phyloP scores from a whole-genome alignment of 1,140 invertebrate genomes.

The Sarcophaga peregrina region DNA sequence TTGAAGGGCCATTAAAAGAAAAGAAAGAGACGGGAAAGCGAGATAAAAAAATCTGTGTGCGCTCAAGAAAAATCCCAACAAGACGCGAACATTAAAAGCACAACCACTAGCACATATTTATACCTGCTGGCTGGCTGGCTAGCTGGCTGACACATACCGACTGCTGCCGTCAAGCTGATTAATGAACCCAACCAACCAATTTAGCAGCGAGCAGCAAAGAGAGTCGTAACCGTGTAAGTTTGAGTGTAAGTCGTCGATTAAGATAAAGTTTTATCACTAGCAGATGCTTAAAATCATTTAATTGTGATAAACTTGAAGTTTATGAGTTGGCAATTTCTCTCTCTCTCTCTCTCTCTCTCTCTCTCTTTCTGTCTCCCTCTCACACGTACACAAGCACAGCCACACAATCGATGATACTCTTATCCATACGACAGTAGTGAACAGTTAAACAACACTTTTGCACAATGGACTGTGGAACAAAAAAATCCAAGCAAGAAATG shows the following conservation, averaged over 20 bases:
- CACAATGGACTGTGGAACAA: neutral
- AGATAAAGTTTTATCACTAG: conserved; percentile 37
- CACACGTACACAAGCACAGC: neutral
- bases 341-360: neutral
- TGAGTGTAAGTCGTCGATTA: neutral
- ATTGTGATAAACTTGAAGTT: conserved; percentile 46
- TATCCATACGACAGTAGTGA: neutral
- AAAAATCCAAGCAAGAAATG: neutral
- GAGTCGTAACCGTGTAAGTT: neutral
- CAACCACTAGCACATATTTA: neutral
- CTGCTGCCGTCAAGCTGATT: neutral
- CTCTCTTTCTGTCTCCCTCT: neutral
- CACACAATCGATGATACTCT: neutral
- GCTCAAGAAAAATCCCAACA: neutral
- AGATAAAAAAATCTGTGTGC: neutral
- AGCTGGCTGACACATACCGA: neutral
- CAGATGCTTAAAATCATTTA: conserved; percentile 46
- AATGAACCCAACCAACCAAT: neutral
- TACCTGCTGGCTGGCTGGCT: neutral
- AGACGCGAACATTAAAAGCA: neutral
- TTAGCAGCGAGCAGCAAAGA: neutral
- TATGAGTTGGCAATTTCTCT: conserved; percentile 45
- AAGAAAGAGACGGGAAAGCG: neutral
- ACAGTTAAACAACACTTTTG: neutral
- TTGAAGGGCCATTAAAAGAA: neutral